A percentile compares a stretch with the other conserved stretches of the same genome.
These are phyloP conservation scores for Athripsodes cinereus DNA, from an alignment of 2,888 invertebrate species.

Conservation along the genomic window DNA sequence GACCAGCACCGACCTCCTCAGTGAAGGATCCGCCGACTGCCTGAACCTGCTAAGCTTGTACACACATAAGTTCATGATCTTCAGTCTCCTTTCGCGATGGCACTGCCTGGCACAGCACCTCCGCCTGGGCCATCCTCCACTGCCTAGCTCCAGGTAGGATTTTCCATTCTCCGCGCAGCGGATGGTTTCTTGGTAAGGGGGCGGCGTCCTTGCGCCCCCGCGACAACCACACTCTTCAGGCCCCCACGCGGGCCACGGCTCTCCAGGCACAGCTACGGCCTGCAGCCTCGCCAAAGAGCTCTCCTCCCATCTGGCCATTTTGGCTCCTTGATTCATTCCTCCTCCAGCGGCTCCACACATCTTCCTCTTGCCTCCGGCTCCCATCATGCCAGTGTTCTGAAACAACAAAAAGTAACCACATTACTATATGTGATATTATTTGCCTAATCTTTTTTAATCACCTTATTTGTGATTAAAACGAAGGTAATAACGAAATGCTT, in stretches of 20 bases:
- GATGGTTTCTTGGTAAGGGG: constrained; percentile 67
- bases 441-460: too few species aligned
- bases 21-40: constrained; percentile 83
- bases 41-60: constrained; percentile 83
- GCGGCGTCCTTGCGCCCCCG: constrained; percentile 40
- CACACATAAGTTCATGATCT: constrained; percentile 88
- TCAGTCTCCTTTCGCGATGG: constrained; percentile 78
- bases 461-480: too few species aligned
- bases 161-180: constrained; percentile 81
- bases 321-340: constrained; percentile 36
- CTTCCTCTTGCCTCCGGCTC: constrained; percentile 26
- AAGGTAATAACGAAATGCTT: too few species aligned
- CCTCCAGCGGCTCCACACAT: constrained; percentile 33
- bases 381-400: constrained; percentile 27
- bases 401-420: constrained; percentile 6
- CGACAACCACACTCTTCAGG: constrained; percentile 49
- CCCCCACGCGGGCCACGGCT: constrained; percentile 46
- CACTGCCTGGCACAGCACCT: constrained; percentile 78
- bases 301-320: constrained; percentile 38
- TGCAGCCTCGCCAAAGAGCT: constrained; percentile 51
- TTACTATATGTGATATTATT: too few species aligned
- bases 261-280: constrained; percentile 53
- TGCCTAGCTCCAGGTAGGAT: constrained; percentile 81
- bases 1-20: constrained; percentile 85
- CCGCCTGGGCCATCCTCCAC: constrained; percentile 65